Conservation (phyloP, 2,113 vertebrate species). For the Neodon shergylaensis region DNA sequence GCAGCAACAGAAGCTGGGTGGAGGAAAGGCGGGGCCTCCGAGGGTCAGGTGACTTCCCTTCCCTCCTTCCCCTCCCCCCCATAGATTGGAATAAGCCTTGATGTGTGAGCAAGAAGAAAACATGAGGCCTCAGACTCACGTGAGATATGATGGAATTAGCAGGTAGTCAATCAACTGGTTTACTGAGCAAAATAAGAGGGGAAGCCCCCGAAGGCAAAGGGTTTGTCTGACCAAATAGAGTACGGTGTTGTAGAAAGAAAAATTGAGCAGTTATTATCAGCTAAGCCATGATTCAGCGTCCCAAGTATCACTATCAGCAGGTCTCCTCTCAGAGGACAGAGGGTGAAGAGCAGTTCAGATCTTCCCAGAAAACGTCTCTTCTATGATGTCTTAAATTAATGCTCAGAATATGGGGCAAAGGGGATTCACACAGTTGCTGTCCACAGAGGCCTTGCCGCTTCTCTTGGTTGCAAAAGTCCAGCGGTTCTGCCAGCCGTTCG, state of each 20-base stretch:
- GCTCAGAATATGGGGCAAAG: neutral
- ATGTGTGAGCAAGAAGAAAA: neutral
- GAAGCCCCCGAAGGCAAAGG: neutral
- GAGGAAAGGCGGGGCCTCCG: neutral
- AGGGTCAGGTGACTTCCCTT: neutral
- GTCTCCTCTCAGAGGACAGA: neutral
- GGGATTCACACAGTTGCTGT: neutral
- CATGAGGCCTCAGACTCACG: neutral
- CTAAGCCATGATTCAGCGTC: neutral
- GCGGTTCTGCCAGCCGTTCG: neutral
- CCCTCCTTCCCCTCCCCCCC: neutral
- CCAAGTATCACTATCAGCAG: neutral
- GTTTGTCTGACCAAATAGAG: neutral
- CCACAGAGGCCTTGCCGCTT: neutral
- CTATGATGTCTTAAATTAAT: neutral
- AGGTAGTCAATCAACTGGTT: neutral
- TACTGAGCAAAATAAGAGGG: conserved; percentile 17
- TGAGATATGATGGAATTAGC: neutral
- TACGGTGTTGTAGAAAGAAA: neutral
- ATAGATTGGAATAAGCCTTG: neutral
- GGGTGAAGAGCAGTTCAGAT: neutral
- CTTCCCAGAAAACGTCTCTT: neutral
- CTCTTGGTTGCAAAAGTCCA: neutral
- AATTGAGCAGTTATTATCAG: neutral
- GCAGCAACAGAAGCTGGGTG: neutral